phyloP scores from a whole-genome alignment of 2,113 vertebrate genomes.

The Elephantulus edwardii region DNA sequence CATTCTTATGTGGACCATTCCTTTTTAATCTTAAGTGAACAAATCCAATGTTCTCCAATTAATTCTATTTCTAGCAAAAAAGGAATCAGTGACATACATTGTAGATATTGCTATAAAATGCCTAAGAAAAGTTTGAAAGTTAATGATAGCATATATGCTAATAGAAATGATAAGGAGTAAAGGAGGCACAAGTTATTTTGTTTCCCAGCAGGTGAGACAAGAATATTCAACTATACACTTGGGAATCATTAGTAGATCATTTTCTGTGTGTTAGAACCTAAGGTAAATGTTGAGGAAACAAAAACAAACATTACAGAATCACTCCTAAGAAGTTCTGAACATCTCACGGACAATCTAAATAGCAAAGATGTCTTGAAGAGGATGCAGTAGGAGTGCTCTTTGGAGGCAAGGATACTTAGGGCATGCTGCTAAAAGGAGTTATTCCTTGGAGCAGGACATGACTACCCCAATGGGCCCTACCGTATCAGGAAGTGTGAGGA shows the following conservation, averaged over 20 bases:
- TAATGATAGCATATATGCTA: slow-evolving; percentile 42
- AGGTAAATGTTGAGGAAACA: slow-evolving; percentile 6
- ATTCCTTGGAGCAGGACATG: too few species aligned
- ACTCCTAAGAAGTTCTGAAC: too few species aligned
- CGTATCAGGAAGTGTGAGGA: too few species aligned
- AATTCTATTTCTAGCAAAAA: slow-evolving; percentile 52
- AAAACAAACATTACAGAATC: slow-evolving; percentile 1
- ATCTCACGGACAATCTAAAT: too few species aligned
- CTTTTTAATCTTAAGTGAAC: slow-evolving; percentile 52
- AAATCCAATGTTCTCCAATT: slow-evolving; percentile 43
- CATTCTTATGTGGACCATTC: slow-evolving; percentile 3
- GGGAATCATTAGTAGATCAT: slow-evolving; percentile 28
- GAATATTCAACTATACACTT: not conserved
- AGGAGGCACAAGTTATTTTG: slow-evolving; percentile 31
- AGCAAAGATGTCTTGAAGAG: too few species aligned
- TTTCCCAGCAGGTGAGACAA: slow-evolving; percentile 3
- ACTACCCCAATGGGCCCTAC: too few species aligned
- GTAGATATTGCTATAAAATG: slow-evolving; percentile 1
- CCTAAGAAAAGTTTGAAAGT: slow-evolving; percentile 34
- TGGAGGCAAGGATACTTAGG: too few species aligned
- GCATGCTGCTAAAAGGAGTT: too few species aligned
- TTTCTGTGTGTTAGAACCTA: not conserved
- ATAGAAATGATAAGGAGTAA: slow-evolving; percentile 38
- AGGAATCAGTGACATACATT: slow-evolving; percentile 27
- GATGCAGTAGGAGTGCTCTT: too few species aligned